Conservation (phyloP, 2,113 vertebrate genomes). For the Poeciliopsis occidentalis region DNA sequence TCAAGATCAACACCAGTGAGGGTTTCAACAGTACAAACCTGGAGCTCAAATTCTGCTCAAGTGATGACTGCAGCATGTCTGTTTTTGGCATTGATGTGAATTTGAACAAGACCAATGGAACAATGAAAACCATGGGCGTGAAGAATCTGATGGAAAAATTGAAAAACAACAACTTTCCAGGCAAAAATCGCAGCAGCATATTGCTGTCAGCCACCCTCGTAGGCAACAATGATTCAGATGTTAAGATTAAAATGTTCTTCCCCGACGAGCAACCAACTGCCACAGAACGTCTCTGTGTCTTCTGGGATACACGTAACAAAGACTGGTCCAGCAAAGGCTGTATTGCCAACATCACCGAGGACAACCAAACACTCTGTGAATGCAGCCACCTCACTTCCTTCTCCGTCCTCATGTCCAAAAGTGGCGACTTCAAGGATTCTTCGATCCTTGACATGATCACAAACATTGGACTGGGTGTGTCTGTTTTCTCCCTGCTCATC, state of each 20-base stretch:
- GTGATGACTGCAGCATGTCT: slow-evolving; percentile 4
- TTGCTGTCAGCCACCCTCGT: slow-evolving; percentile 80
- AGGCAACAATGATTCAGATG: neutral
- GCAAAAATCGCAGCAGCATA: slow-evolving; percentile 6
- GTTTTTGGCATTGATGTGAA: slow-evolving; percentile 57
- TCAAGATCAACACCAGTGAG: slow-evolving; percentile 65
- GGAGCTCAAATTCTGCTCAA: slow-evolving; percentile 59
- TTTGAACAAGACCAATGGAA: slow-evolving; percentile 20
- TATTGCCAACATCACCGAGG: rapidly evolving
- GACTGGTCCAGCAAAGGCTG: slow-evolving; percentile 69
- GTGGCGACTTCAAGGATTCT: neutral
- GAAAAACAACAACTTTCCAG: rapidly evolving
- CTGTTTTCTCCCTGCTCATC: slow-evolving; percentile 83
- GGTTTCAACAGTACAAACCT: slow-evolving; percentile 46
- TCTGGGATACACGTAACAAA: slow-evolving; percentile 75
- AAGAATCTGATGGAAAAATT: slow-evolving; percentile 81
- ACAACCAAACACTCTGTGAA: slow-evolving; percentile 63
- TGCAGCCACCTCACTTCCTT: slow-evolving; percentile 92
- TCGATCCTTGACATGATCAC: slow-evolving; percentile 75
- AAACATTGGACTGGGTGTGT: slow-evolving; percentile 83
- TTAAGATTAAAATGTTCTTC: slow-evolving; percentile 81
- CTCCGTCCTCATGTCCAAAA: slow-evolving; percentile 87
- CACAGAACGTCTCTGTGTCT: slow-evolving; percentile 76
- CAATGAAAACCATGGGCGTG: slow-evolving; percentile 76
- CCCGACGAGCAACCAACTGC: rapidly evolving